Evolutionary conservation across 2,888 invertebrate species (phyloP).

Genomic region (Papilio protenor): DNA sequence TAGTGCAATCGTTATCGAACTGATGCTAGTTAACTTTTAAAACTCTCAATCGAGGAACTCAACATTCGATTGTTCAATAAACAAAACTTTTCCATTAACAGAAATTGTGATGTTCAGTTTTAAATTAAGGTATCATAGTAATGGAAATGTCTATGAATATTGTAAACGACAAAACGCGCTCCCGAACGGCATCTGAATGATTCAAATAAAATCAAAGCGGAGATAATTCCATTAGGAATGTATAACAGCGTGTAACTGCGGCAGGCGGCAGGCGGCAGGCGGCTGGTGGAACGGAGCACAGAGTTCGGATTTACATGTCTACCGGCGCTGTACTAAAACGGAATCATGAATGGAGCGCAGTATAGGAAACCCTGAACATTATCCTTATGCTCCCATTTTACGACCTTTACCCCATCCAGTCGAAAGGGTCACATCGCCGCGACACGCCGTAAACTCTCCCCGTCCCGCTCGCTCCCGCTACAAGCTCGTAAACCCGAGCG

Average conservation of each 20-base stretch:
- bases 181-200: conserved; percentile 49
- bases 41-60: neutral
- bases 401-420: conserved; percentile 84
- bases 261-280: conserved; percentile 50
- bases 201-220: conserved; percentile 50
- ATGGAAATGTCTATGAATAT: conserved; percentile 24
- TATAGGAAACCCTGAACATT: conserved; percentile 84
- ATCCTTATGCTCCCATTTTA: conserved; percentile 85
- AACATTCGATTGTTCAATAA: neutral
- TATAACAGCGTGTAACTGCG: conserved; percentile 76
- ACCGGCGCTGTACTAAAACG: conserved; percentile 80
- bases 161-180: conserved; percentile 34
- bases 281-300: conserved; percentile 65
- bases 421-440: conserved; percentile 81
- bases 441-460: conserved; percentile 74
- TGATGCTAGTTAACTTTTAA: conserved; percentile 64
- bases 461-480: conserved; percentile 67
- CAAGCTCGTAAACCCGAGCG: conserved; percentile 72
- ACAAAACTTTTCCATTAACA: neutral
- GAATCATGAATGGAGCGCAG: conserved; percentile 84
- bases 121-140: neutral
- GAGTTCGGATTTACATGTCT: conserved; percentile 83
- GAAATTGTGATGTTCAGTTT: neutral
- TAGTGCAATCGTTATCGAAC: conserved; percentile 72
- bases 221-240: conserved; percentile 72